Evolutionary conservation across 2,888 invertebrate species (phyloP), one percentile per base, ranked within the genome.

Genomic region (Tetranychus piercei): DNA sequence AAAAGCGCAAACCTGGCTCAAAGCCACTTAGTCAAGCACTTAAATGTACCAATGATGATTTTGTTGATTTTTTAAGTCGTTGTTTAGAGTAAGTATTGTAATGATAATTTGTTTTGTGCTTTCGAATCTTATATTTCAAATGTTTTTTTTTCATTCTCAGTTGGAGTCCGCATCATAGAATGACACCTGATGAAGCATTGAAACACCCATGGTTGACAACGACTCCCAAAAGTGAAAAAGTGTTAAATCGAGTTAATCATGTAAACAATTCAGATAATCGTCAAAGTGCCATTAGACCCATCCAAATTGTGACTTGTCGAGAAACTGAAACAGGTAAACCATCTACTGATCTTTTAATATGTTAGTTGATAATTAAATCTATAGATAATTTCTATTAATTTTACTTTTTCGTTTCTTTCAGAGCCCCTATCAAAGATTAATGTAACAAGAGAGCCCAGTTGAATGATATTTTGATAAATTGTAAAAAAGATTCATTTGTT

Each of bases 61-160:
- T 95, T 84, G 87, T 94, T 70, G 91, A 94, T 84, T 94, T 95
- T 83, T 87, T 95, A 79, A 87, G 89, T 78, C 87, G 89, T 81
- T 95, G 95, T 83, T 86, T 95, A 80, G 92, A 93, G 91, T 92
- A 83, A 89, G 91, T 88, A 55, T 55, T 7, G 55, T 55, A 6
- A 55, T 8, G 45, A 6, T 45, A 45, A 45, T 45, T 45, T 8
- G 9, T 45, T 45, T 9, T 45, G 9, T 45, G n/a, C 45, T 45
- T 55, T 55, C 55, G 72, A 43, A 55, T 72, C 6, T 70, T 76
- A 11, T 73, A 65, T 44, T 23, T 74, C 23, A 70, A 73, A 67
- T 66, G 75, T 8, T 22, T 64, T 15, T 44, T 73, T 11, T 22
- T 74, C 7, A 44, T 65, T 15, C 4, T 0, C 72, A 78, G 76